Conservation (phyloP, 92 coral and sea anemone genomes). For the Siderastrea siderea region DNA sequence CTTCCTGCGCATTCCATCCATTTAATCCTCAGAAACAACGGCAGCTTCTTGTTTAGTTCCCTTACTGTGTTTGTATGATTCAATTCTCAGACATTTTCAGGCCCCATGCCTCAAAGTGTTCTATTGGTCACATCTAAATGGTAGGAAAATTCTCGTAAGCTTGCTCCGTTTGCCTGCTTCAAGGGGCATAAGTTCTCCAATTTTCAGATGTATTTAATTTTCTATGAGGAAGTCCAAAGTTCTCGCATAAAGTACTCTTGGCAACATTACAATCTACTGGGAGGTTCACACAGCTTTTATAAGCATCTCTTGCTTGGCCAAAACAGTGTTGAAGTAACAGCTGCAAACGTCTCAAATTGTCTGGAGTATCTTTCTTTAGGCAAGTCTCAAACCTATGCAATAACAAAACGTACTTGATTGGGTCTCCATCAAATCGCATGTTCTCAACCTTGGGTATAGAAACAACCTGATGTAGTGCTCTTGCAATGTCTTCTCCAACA, state of each 20-base stretch:
- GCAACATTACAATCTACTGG: conserved; percentile 63
- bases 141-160: conserved; percentile 57
- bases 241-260: conserved; percentile 63
- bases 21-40: conserved; percentile 66
- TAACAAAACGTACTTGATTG: conserved; percentile 31
- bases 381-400: conserved; percentile 59
- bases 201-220: conserved; percentile 11
- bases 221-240: conserved; percentile 61
- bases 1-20: conserved; percentile 80
- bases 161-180: conserved; percentile 65
- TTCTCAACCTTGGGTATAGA: conserved; percentile 65
- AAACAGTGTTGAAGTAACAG: conserved; percentile 73
- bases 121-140: conserved; percentile 66
- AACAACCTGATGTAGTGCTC: conserved; percentile 54
- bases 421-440: conserved; percentile 72
- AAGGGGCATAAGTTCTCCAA: conserved; percentile 57
- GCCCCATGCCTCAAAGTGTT: conserved; percentile 78
- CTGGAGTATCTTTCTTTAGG: conserved; percentile 11
- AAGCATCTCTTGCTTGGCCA: conserved; percentile 74
- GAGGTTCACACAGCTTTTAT: conserved; percentile 78
- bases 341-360: conserved; percentile 12
- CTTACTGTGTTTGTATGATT: conserved; percentile 66
- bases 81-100: conserved; percentile 59
- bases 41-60: conserved; percentile 53
- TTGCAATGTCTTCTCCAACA: conserved; percentile 39